Base-by-base conservation (phyloP, 2,797 vertebrate genomes). In the Pangasius krempfi region DNA sequence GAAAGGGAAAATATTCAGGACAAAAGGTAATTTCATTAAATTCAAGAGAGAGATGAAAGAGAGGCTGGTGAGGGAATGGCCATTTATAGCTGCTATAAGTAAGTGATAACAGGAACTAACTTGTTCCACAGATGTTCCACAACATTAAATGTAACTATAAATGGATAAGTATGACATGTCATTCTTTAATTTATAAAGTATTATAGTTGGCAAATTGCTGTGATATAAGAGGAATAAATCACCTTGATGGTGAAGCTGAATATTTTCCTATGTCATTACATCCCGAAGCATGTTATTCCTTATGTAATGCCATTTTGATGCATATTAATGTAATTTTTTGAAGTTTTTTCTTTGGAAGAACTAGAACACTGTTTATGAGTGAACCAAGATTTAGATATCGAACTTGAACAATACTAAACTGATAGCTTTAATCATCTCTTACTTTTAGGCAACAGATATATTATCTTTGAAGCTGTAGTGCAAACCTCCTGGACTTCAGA, bases 401-500 rank as follows among this genome's bases (percentile, higher is more conserved):
- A 47, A 75, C 40, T 75, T 75, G 8, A 10, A 73, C 8, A 73
- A 2, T 20, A 7, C 33, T 44, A 73, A 44, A 22, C 37, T 75
- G 25, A n/a, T 79, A 58, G n/a, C 9, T 8, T 9, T 79, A 58
- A 25, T 54, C 30, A 56, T 33, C 30, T 30, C n/a, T 22, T 56
- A 50, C 44, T n/a, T 78, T 81, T 81, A 27, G 52, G 8, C 50
- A 80, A 56, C 16, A 14, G 2, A 12, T 37, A 37, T 20, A 80
- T 80, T 22, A 58, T 18, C 30, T 4, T 54, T 79, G 5, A 64
- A 27, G 5, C 37, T 50, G 52, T 25, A 33, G 9, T 20, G 9
- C 40, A 66, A 83, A 64, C 6, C 14, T n/a, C 18, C 13, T 66
- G 60, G 60, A 66, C 60, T 50, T 84, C 22, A 84, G 82, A 84